A percentile compares a stretch with the other conserved stretches of the same genome.
Conservation (phyloP, 1,140 invertebrate genomes). For the Drosophila athabasca region DNA sequence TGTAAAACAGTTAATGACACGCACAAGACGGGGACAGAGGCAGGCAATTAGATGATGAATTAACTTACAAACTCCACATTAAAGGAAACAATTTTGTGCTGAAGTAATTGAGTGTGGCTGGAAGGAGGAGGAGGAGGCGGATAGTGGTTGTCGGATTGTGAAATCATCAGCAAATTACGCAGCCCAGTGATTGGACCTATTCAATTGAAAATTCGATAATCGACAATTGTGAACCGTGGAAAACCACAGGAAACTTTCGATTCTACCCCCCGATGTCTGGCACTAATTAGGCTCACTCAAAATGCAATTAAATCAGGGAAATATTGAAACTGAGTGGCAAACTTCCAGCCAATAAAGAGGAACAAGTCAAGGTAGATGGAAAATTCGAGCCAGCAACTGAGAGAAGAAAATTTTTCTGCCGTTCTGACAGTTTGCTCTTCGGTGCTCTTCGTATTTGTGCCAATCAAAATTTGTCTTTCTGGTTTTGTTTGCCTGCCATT, state of each 20-base stretch:
- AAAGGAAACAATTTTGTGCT: conserved; percentile 25
- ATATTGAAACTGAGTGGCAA: too few relatives aligned
- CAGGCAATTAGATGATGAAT: conserved; percentile 34
- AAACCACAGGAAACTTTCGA: conserved; percentile 10
- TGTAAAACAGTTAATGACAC: conserved; percentile 49
- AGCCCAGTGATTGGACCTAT: conserved; percentile 16
- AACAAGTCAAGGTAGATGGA: too few relatives aligned
- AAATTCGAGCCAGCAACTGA: too few relatives aligned
- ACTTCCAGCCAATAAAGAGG: too few relatives aligned
- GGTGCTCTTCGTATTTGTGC: too few relatives aligned
- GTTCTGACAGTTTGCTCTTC: not conserved
- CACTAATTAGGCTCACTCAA: too few relatives aligned
- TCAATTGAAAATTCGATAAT: conserved; percentile 7
- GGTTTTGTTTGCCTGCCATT: conserved; percentile 37
- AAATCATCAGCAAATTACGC: conserved; percentile 55
- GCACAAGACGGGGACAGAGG: conserved; percentile 9
- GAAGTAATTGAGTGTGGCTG: conserved; percentile 53
- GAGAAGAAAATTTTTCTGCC: too few relatives aligned
- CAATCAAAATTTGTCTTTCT: not conserved
- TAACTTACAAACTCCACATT: conserved; percentile 17
- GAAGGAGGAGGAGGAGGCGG: not conserved
- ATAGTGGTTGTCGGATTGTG: conserved; percentile 24
- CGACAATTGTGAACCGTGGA: not conserved
- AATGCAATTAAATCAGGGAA: too few relatives aligned
- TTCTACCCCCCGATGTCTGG: not conserved